Evolutionary conservation across 2,113 vertebrate species (phyloP).

Genomic region (Naja naja): DNA sequence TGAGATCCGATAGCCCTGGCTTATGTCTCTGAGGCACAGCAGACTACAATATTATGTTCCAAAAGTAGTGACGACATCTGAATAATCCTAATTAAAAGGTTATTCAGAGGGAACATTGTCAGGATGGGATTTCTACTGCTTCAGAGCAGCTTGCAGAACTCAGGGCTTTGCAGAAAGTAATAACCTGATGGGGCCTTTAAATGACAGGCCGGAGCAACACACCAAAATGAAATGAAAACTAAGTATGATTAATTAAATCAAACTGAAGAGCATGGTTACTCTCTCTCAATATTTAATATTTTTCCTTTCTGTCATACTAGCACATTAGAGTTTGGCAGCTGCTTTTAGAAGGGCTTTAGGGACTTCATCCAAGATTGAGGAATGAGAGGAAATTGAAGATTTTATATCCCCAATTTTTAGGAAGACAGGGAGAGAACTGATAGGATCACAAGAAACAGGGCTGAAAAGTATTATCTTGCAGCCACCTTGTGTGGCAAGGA

Average conservation of each 20-base stretch:
- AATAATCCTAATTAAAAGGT: not conserved
- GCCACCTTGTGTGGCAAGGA: not conserved
- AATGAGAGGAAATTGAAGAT: not conserved
- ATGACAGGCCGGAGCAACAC: not conserved
- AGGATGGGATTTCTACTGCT: not conserved
- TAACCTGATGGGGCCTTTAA: not conserved
- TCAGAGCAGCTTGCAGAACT: not conserved
- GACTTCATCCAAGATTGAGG: not conserved
- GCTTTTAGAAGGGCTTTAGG: not conserved
- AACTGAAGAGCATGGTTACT: not conserved
- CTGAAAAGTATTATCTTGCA: not conserved
- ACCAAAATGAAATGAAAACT: not conserved
- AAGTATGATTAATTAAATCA: not conserved
- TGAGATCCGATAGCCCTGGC: not conserved
- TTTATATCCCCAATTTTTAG: not conserved
- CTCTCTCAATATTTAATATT: not conserved
- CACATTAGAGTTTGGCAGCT: not conserved
- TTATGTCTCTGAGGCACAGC: not conserved
- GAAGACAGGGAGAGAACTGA: not conserved
- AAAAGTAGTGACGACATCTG: not conserved
- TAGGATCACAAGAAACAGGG: not conserved
- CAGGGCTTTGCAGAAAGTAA: not conserved
- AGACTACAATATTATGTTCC: not conserved
- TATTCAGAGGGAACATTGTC: not conserved
- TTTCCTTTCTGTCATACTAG: not conserved